Evolutionary conservation across 2,797 vertebrate species (phyloP).

Genomic region (Manis pentadactyla): DNA sequence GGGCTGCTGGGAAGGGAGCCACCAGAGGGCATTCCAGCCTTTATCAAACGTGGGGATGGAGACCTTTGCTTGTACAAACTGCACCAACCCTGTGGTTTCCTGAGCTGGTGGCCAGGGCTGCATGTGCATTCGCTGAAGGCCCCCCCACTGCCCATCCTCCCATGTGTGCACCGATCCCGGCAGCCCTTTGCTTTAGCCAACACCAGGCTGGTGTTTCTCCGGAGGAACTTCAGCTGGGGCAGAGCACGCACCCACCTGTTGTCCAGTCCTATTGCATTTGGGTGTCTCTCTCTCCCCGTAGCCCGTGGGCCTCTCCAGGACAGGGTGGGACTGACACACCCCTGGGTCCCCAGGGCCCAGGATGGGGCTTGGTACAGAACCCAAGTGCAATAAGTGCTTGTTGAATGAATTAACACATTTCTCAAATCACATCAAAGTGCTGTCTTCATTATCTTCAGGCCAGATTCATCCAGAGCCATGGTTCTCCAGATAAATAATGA

Average conservation of each 20-base stretch:
- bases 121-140: accelerated
- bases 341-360: background rate
- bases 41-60: background rate
- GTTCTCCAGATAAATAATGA: constrained; percentile 51
- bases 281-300: background rate
- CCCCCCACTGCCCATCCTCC: background rate
- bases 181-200: background rate
- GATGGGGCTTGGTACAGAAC: background rate
- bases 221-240: background rate
- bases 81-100: background rate
- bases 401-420: constrained; percentile 68
- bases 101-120: background rate
- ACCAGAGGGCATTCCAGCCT: background rate
- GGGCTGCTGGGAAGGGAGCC: background rate
- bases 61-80: background rate
- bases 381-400: background rate
- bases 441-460: constrained; percentile 55
- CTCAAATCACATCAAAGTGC: constrained; percentile 43
- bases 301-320: background rate
- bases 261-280: background rate
- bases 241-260: background rate
- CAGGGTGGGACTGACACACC: background rate
- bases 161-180: accelerated
- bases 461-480: constrained; percentile 9
- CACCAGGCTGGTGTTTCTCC: background rate